These are phyloP conservation scores for Chrysopa pallens DNA, from an alignment of 1,140 invertebrate species.

Conservation along the genomic window DNA sequence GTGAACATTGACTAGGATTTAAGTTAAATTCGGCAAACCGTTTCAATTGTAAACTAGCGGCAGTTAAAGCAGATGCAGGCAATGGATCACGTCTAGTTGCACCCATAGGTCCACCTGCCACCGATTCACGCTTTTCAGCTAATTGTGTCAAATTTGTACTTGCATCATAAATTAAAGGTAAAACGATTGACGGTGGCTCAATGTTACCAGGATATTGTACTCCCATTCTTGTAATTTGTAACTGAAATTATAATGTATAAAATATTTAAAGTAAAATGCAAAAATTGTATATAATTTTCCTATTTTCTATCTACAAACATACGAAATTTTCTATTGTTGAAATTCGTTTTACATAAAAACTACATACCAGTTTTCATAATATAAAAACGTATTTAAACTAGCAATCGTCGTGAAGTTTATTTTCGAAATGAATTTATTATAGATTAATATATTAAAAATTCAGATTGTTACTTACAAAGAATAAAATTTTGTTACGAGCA, in stretches of 20 bases:
- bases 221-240: slow-evolving; percentile 65
- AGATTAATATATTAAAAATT: no score
- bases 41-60: slow-evolving; percentile 46
- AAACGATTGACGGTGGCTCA: slow-evolving; percentile 61
- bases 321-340: no score
- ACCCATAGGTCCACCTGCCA: slow-evolving; percentile 33
- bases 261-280: slow-evolving; percentile 4
- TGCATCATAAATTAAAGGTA: slow-evolving; percentile 80
- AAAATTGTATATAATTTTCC: no score
- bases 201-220: slow-evolving; percentile 35
- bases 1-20: slow-evolving; percentile 49
- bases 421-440: no score
- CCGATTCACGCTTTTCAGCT: slow-evolving; percentile 57
- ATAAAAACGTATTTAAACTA: no score
- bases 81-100: slow-evolving; percentile 58
- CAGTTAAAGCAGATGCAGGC: slow-evolving; percentile 37
- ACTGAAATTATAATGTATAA: slow-evolving; percentile 27
- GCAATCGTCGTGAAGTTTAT: no score
- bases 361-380: no score
- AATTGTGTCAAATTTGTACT: slow-evolving; percentile 68
- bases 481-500: slow-evolving; percentile 69
- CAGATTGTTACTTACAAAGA: slow-evolving; percentile 76
- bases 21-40: slow-evolving; percentile 35
- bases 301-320: no score
- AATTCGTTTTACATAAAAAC: no score